Evolutionary conservation across 2,797 vertebrate species (phyloP).

Genomic region (Heteromormyrus szaboi): DNA sequence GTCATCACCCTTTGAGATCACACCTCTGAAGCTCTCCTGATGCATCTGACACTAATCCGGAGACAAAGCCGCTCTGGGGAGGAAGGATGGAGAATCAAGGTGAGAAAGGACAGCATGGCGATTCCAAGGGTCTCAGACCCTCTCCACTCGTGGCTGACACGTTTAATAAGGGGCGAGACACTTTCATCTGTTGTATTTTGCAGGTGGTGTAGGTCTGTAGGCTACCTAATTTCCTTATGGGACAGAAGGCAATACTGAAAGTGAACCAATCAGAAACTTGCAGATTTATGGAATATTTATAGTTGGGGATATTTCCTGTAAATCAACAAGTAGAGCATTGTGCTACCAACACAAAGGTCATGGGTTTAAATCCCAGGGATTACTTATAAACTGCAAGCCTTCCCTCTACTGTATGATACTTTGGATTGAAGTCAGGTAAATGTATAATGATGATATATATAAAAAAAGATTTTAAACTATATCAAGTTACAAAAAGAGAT

Average conservation of each 20-base stretch:
- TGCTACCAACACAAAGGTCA: background rate
- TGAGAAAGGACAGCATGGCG: slow-evolving; percentile 7
- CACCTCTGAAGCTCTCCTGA: slow-evolving; percentile 20
- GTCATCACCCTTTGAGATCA: slow-evolving; percentile 30
- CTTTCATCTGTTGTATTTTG: slow-evolving; percentile 20
- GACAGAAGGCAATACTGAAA: background rate
- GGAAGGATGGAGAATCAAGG: slow-evolving; percentile 31
- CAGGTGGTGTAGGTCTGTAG: slow-evolving; percentile 3
- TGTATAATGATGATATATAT: background rate
- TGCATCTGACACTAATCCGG: slow-evolving; percentile 14
- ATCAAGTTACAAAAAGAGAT: background rate
- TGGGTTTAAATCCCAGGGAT: background rate
- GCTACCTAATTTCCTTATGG: background rate
- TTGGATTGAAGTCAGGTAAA: background rate
- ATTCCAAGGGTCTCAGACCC: slow-evolving; percentile 18
- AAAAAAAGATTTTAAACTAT: background rate
- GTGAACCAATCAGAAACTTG: background rate
- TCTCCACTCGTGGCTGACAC: background rate
- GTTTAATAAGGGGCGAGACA: background rate
- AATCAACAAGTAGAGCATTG: background rate
- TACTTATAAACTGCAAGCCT: background rate
- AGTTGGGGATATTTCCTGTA: background rate
- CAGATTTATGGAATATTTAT: background rate
- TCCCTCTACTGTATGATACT: background rate
- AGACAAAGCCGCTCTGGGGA: slow-evolving; percentile 16